These are phyloP conservation scores for Tautogolabrus adspersus DNA, from an alignment of 2,113 vertebrate genomes.

Conservation along the genomic window DNA sequence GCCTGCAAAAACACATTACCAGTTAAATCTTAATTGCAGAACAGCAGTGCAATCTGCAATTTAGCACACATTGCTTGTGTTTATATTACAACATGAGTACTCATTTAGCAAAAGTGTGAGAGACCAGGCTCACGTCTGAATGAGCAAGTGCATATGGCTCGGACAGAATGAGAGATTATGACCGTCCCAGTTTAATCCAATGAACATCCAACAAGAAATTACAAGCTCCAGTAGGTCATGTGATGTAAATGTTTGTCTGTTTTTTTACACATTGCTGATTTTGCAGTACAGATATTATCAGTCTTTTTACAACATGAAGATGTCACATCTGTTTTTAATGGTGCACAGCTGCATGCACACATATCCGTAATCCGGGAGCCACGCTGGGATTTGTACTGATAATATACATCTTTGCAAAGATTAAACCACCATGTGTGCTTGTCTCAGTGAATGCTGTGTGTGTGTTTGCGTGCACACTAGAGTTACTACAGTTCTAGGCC, in stretches of 20 bases:
- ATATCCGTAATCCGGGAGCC: constrained; percentile 73
- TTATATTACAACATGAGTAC: constrained; percentile 21
- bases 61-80: constrained; percentile 11
- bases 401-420: constrained; percentile 82
- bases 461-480: constrained; percentile 31
- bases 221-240: constrained; percentile 48
- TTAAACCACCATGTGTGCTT: constrained; percentile 70
- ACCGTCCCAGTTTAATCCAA: constrained; percentile 42
- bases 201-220: constrained; percentile 55
- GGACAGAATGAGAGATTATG: constrained; percentile 48
- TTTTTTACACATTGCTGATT: constrained; percentile 65
- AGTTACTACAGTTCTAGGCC: constrained; percentile 60
- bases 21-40: constrained; percentile 42
- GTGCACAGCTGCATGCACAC: constrained; percentile 73
- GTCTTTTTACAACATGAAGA: constrained; percentile 69
- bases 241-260: constrained; percentile 42
- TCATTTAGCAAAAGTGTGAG: constrained; percentile 30
- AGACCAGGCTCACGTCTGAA: constrained; percentile 26
- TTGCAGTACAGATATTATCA: constrained; percentile 54
- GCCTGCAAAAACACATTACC: constrained; percentile 3
- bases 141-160: constrained; percentile 38
- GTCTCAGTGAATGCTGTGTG: constrained; percentile 42
- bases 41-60: constrained; percentile 27
- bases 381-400: constrained; percentile 80
- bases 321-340: constrained; percentile 81